A percentile compares a stretch with the other conserved stretches of the same genome.
Conservation (phyloP, 1,140 invertebrate species). For the Pararge aegeria region DNA sequence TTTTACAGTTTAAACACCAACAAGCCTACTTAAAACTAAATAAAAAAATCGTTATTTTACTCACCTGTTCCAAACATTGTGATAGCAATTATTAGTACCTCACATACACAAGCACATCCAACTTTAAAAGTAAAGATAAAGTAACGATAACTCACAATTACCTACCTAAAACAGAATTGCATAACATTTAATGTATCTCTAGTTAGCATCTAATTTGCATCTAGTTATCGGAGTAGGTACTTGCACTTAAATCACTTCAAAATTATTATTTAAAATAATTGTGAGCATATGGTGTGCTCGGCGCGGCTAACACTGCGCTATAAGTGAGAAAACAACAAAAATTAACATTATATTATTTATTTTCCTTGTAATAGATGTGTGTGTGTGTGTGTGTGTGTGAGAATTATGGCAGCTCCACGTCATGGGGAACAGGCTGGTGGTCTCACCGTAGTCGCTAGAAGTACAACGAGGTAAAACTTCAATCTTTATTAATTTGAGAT, state of each 20-base stretch:
- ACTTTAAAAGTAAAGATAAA: background rate
- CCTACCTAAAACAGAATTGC: background rate
- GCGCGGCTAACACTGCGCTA: background rate
- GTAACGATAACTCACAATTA: no score
- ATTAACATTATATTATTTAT: conserved; percentile 14
- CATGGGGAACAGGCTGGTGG: conserved; percentile 20
- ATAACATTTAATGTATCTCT: background rate
- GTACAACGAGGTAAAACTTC: background rate
- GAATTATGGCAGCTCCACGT: conserved; percentile 15
- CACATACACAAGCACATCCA: background rate
- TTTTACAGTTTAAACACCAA: no score
- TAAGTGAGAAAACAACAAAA: conserved; percentile 1
- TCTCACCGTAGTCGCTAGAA: background rate
- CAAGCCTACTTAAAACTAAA: no score
- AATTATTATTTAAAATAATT: background rate
- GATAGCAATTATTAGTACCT: background rate
- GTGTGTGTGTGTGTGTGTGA: background rate
- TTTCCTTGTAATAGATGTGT: conserved; percentile 11
- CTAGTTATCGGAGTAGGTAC: no score
- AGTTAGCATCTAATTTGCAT: background rate
- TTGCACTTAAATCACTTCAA: background rate
- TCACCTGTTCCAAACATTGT: background rate
- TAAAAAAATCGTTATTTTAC: background rate
- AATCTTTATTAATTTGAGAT: background rate
- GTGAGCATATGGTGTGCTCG: background rate